Conservation (phyloP, 23 tunicate genomes). For the Trididemnum nubilum region DNA sequence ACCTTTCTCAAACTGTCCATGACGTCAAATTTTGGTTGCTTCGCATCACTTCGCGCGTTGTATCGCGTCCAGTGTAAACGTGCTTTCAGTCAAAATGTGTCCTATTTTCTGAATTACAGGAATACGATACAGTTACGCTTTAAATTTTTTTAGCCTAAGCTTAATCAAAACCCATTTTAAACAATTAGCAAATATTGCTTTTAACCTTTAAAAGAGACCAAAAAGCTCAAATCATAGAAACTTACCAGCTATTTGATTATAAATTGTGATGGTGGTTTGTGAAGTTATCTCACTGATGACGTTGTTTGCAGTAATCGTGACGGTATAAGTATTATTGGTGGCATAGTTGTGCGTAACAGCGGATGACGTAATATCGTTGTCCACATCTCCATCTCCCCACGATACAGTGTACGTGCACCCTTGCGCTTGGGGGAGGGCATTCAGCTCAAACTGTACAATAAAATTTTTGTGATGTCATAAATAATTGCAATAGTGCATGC, state of each 20-base stretch:
- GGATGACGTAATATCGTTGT: not conserved
- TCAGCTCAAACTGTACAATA: constrained; percentile 24
- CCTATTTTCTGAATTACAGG: too few relatives aligned
- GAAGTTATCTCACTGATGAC: constrained; percentile 18
- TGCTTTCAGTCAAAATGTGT: too few relatives aligned
- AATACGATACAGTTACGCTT: too few relatives aligned
- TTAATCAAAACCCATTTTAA: too few relatives aligned
- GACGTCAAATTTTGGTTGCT: too few relatives aligned
- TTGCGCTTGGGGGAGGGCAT: constrained; percentile 32
- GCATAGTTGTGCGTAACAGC: constrained; percentile 34
- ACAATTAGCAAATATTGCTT: too few relatives aligned
- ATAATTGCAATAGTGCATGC: not conserved
- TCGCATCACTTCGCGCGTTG: too few relatives aligned
- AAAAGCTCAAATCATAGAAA: too few relatives aligned
- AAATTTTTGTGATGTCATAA: not conserved
- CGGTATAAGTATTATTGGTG: constrained; percentile 41
- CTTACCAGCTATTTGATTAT: constrained; percentile 62
- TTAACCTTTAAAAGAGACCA: too few relatives aligned
- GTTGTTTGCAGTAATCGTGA: constrained; percentile 61
- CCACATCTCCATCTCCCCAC: constrained; percentile 57
- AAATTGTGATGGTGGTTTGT: constrained; percentile 32
- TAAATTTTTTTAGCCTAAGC: too few relatives aligned
- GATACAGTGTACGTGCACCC: constrained; percentile 29
- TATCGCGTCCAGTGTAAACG: too few relatives aligned
- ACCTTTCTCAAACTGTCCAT: too few relatives aligned